Percentiles rank a stretch among this genome's conserved stretches.
Evolutionary conservation across 2,113 vertebrate species (phyloP).

Genomic region (Seriola quinqueradiata): DNA sequence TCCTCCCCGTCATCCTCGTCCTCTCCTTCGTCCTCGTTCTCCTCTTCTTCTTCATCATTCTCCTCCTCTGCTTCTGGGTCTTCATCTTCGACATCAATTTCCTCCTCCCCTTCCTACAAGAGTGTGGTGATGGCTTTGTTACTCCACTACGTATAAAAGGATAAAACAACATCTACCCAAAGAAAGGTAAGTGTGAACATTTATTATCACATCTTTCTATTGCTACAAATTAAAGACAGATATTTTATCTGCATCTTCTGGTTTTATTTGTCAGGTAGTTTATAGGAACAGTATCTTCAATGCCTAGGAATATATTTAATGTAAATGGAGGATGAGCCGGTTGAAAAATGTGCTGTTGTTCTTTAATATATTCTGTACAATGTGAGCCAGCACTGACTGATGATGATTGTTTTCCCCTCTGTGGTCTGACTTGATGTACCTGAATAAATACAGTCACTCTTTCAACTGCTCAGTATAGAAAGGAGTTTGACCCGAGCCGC

Average conservation of each 20-base stretch:
- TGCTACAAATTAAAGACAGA: background rate
- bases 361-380: background rate
- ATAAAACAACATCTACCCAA: background rate
- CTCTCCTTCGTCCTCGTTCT: conserved; percentile 65
- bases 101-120: conserved; percentile 74
- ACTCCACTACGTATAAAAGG: background rate
- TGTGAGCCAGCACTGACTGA: conserved; percentile 15
- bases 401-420: background rate
- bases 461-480: background rate
- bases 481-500: background rate
- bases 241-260: background rate
- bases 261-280: background rate
- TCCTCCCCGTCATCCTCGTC: conserved; percentile 87
- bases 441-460: background rate
- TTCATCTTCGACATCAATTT: conserved; percentile 72
- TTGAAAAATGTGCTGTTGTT: background rate
- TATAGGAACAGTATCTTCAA: background rate
- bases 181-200: background rate
- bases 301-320: background rate
- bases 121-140: background rate
- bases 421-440: background rate
- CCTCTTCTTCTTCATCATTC: conserved; percentile 67
- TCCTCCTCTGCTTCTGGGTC: conserved; percentile 64
- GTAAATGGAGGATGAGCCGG: background rate
- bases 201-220: background rate